These are phyloP conservation scores for Nephotettix cincticeps DNA, from an alignment of 1,140 invertebrate genomes.

Conservation along the genomic window DNA sequence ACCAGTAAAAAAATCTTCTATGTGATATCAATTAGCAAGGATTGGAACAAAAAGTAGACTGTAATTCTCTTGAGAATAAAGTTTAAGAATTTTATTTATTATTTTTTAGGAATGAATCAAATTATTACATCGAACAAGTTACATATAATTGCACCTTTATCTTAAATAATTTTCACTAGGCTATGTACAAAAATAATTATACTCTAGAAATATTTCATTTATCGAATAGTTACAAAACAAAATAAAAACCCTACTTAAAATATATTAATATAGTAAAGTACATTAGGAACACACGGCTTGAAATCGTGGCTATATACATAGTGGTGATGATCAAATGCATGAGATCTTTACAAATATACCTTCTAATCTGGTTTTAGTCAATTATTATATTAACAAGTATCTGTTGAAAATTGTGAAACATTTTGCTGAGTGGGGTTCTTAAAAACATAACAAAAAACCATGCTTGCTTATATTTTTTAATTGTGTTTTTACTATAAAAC, in stretches of 20 bases:
- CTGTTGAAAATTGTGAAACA: background rate
- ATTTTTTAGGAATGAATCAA: background rate
- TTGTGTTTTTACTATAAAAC: background rate
- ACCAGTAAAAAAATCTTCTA: too few species aligned
- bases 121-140: slow-evolving; percentile 32
- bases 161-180: slow-evolving; percentile 14
- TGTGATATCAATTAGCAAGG: too few species aligned
- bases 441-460: background rate
- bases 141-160: slow-evolving; percentile 25
- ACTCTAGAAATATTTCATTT: slow-evolving; percentile 1
- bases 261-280: slow-evolving; percentile 19
- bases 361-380: background rate
- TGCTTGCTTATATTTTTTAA: background rate
- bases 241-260: slow-evolving; percentile 5
- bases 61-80: too few species aligned
- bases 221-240: background rate
- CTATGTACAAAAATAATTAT: slow-evolving; percentile 21
- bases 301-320: background rate
- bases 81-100: too few species aligned
- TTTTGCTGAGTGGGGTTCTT: background rate
- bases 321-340: background rate
- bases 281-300: slow-evolving; percentile 3
- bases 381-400: background rate
- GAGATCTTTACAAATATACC: background rate
- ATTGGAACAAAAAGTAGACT: too few species aligned